Evolutionary conservation across 2,113 vertebrate species (phyloP).

Genomic region (Eulemur rufifrons): DNA sequence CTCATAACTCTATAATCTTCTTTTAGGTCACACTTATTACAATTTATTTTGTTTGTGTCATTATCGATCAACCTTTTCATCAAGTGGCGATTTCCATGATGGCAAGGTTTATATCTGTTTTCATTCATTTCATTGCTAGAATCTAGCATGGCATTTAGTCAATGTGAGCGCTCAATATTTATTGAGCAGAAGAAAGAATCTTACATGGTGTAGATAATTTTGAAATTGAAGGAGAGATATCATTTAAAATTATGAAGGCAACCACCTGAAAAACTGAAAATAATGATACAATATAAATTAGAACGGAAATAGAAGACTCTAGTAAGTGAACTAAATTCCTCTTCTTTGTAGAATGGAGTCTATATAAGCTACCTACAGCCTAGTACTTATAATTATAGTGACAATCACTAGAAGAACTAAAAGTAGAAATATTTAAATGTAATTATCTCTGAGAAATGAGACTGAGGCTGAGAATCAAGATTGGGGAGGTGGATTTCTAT

Average conservation of each 20-base stretch:
- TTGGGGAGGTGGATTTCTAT: neutral
- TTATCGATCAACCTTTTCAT: neutral
- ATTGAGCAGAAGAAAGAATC: neutral
- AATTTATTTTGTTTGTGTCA: neutral
- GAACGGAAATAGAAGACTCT: neutral
- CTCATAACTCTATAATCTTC: neutral
- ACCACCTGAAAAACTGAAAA: neutral
- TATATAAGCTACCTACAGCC: neutral
- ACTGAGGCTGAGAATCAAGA: neutral
- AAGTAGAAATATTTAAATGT: slow-evolving; percentile 19
- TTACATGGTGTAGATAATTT: neutral
- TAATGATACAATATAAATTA: neutral
- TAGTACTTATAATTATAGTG: neutral
- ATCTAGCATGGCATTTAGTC: neutral
- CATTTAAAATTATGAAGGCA: slow-evolving; percentile 20
- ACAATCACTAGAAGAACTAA: neutral
- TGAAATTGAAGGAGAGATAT: neutral
- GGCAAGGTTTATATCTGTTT: neutral
- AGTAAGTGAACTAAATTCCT: neutral
- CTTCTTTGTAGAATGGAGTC: neutral
- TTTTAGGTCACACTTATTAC: neutral
- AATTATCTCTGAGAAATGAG: neutral
- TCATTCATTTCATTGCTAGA: neutral
- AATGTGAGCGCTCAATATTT: neutral
- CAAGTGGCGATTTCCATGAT: neutral